Percentiles rank a stretch among this genome's conserved stretches.
Evolutionary conservation across 2,888 invertebrate species (phyloP).

Genomic region (Stenotaenia linearis): DNA sequence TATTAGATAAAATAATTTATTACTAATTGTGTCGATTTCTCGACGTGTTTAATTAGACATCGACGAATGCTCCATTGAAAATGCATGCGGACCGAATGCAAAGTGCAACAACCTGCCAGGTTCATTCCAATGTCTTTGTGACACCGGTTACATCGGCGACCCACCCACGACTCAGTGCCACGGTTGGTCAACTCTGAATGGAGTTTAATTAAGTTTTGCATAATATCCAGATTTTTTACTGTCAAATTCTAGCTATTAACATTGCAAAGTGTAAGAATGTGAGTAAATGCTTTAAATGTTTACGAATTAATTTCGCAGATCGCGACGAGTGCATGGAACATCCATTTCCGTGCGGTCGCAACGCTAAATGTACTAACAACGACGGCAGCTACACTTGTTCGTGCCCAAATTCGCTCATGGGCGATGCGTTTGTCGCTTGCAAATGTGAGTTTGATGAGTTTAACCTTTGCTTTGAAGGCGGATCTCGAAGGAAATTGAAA

Average conservation of each 20-base stretch:
- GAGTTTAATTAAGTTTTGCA: not conserved
- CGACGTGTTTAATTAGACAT: conserved; percentile 37
- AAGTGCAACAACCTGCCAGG: conserved; percentile 40
- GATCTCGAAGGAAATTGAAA: not conserved
- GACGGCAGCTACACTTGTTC: conserved; percentile 41
- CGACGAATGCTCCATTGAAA: conserved; percentile 39
- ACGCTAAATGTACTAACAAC: conserved; percentile 42
- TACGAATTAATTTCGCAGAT: conserved; percentile 34
- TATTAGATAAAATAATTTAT: not conserved
- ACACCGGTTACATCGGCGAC: conserved; percentile 36
- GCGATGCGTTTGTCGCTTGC: conserved; percentile 41
- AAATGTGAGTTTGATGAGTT: conserved; percentile 39
- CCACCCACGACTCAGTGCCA: conserved; percentile 38
- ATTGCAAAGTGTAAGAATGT: too few species aligned
- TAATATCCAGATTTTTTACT: too few species aligned
- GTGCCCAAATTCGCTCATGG: conserved; percentile 41
- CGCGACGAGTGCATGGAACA: conserved; percentile 40
- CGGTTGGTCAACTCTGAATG: conserved; percentile 35
- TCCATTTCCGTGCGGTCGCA: conserved; percentile 42
- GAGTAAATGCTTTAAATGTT: not conserved
- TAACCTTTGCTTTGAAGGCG: not conserved
- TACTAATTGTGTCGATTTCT: not conserved
- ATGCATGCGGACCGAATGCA: conserved; percentile 40
- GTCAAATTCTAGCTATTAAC: too few species aligned
- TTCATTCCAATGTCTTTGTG: conserved; percentile 39